These are phyloP conservation scores for Catalaphyllia jardinei DNA, from an alignment of 64 coral and sea anemone species.

Conservation along the genomic window DNA sequence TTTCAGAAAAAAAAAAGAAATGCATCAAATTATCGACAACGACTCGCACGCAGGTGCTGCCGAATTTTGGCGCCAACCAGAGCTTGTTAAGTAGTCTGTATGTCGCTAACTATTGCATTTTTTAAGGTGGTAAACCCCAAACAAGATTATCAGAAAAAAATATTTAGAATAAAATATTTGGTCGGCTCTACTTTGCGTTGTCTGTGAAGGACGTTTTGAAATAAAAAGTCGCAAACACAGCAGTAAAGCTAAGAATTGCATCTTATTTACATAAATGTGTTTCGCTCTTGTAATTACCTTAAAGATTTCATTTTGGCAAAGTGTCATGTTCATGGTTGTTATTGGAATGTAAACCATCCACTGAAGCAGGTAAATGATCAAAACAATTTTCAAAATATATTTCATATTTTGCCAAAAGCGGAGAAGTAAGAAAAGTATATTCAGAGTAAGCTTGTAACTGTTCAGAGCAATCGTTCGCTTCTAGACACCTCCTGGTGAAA, in stretches of 20 bases:
- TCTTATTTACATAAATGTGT: constrained; percentile 6
- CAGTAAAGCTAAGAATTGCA: neutral
- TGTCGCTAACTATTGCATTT: neutral
- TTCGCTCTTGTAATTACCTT: constrained; percentile 5
- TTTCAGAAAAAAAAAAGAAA: neutral
- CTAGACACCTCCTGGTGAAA: constrained; percentile 5
- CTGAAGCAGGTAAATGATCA: neutral
- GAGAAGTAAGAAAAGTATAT: neutral
- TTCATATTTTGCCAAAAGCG: neutral
- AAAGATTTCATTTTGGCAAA: neutral
- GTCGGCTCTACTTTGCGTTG: neutral
- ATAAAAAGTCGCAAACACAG: constrained; percentile 11
- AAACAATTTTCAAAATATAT: neutral
- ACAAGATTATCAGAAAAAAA: neutral
- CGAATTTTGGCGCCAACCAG: neutral
- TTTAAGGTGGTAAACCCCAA: neutral
- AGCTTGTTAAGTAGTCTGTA: neutral
- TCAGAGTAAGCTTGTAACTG: neutral
- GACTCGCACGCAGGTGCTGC: neutral
- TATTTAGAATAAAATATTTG: neutral
- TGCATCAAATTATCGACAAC: neutral
- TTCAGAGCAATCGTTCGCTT: neutral
- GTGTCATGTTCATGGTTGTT: neutral
- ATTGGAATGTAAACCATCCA: neutral
- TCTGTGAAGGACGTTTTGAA: neutral